Evolutionary conservation across 2,797 vertebrate genomes (phyloP), one percentile per base, ranked within the genome.

Genomic region (Alectoris magna): DNA sequence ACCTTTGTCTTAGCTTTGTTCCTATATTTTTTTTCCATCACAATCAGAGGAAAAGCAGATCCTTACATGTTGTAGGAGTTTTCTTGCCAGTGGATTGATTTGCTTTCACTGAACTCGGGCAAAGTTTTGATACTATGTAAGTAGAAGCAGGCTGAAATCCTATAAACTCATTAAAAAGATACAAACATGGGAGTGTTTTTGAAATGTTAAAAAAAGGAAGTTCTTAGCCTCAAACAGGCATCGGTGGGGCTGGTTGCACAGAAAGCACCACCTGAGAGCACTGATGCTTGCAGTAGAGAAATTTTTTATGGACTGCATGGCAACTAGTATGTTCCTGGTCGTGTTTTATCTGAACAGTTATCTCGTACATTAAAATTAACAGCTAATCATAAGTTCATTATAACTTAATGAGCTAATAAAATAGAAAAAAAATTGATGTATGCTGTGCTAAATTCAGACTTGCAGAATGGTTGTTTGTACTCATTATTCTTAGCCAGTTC

Each of bases 131-230:
- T 27, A 51, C 69, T 68, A 49, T 49, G 66, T 72, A 80, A 88
- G 81, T 31, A 43, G 76, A 43, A 72, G 58, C 38, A 89, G 66
- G 23, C 74, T 69, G 85, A 70, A 75, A 95, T 90, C 70, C 94
- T 36, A 64, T 91, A 60, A 86, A 87, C 73, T 87, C 72, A 77
- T 91, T 93, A 94, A 93, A 84, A 88, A 73, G 91, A 84, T 73
- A 76, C 80, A 91, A 92, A 87, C 2, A 2, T 64, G 53, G 11
- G 2, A 2, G 41, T 14, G 17, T 11, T 2, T 31, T 7, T 4
- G 56, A 78, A 91, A 84, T 46, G 19, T 53, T 34, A 36, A 68
- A 79, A 88, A 84, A 49, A 38, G 36, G 39, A 62, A 38, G 27
- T 8, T 46, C 26, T 11, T 11, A 18, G 31, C 36, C 29, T 63